Evolutionary conservation across 2,113 vertebrate species (phyloP), one percentile per base, ranked within the genome.

Genomic region (Microtus ochrogaster): DNA sequence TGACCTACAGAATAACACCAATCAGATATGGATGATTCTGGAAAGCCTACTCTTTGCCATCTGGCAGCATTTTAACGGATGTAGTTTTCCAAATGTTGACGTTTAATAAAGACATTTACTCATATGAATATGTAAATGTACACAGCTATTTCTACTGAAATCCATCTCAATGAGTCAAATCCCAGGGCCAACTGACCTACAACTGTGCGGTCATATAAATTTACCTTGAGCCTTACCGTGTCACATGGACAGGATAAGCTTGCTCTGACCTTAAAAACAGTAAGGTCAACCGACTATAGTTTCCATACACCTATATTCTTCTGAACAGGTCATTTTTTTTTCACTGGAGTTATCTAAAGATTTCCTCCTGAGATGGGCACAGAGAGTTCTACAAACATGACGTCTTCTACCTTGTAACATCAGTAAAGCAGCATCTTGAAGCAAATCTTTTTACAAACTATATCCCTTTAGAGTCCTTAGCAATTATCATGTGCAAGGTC

Each of bases 241-340:
- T 95, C 41, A 22, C 26, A 65, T 88, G 91, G 52, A 76, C 19
- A 8, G 26, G 7, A 16, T 76, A 92, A 63, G 22, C 17, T 78
- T 79, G 89, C 77, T 74, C 7, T 87, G 49, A 90, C 28, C 73
- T 91, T 92, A 72, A 88, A 76, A 78, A 61, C 1, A 78, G 16
- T 63, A 70, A 63, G 44, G 30, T 39, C 73, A 16, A 41, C 83
- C 78, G 7, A n/a, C 87, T 21, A 44, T 47, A n/a, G 39, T 82
- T 92, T 90, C 88, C 58, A 76, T 8, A 36, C 52, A 94, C 73
- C 65, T 73, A 66, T 84, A 17, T 94, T 94, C 96, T 91, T 79
- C 26, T 89, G 41, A 90, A 84, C 85, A 73, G 76, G n/a, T 39
- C 30, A 47, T 19, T 73, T 77, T 81, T 73, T 91, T 77, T 81